Percentiles rank a stretch among this genome's conserved stretches.
phyloP scores from a whole-genome alignment of 2,888 invertebrate species.

The Scaptomyza polygonia region DNA sequence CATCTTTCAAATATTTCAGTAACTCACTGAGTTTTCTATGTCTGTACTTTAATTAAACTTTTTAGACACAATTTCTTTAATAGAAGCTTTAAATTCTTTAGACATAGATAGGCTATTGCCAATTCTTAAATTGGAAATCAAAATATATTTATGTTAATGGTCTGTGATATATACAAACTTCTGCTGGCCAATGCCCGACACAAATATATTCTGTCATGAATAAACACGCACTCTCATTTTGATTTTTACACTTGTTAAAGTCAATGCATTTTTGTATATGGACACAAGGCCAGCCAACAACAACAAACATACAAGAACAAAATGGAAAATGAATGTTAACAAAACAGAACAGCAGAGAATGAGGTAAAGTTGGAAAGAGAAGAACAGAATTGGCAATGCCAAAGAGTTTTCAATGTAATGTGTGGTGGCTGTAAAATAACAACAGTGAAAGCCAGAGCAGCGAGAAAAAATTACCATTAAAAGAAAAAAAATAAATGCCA shows the following conservation, averaged over 20 bases:
- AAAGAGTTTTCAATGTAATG: slow-evolving; percentile 58
- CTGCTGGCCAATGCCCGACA: neutral
- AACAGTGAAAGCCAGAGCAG: slow-evolving; percentile 25
- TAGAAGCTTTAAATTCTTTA: no score
- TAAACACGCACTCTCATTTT: slow-evolving; percentile 20
- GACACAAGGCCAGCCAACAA: slow-evolving; percentile 47
- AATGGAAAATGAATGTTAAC: slow-evolving; percentile 21
- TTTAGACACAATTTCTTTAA: no score
- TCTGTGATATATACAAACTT: neutral
- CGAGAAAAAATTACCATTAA: slow-evolving; percentile 63
- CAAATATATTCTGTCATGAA: slow-evolving; percentile 10
- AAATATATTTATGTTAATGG: neutral
- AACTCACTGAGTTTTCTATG: neutral
- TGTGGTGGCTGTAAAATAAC: slow-evolving; percentile 50
- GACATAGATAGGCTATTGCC: no score
- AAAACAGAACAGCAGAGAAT: slow-evolving; percentile 16
- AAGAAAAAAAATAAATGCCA: slow-evolving; percentile 47
- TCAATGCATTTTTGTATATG: slow-evolving; percentile 60
- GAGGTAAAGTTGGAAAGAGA: neutral
- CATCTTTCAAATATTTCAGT: neutral
- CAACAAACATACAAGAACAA: slow-evolving; percentile 33
- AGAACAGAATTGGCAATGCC: slow-evolving; percentile 6
- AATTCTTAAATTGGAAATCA: neutral
- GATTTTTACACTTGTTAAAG: slow-evolving; percentile 71
- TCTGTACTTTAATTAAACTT: neutral